A percentile compares a stretch with the other conserved stretches of the same genome.
Evolutionary conservation across 2,888 invertebrate genomes (phyloP).

Genomic region (Agrochola lota): DNA sequence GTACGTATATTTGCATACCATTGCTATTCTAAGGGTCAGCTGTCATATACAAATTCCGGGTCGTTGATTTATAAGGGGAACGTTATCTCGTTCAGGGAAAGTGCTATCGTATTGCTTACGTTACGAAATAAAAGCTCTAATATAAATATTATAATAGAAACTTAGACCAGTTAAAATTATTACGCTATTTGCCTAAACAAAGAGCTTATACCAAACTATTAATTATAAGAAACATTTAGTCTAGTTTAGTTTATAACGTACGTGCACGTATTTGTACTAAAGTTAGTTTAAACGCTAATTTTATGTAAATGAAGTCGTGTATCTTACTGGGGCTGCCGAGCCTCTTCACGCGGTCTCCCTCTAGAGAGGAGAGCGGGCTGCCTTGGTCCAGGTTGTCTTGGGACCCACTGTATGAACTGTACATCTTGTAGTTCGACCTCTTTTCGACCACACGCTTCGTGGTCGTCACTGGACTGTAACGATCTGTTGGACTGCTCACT

Average conservation of each 20-base stretch:
- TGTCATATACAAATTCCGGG: constrained; percentile 63
- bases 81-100: constrained; percentile 46
- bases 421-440: constrained; percentile 87
- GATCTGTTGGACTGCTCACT: constrained; percentile 85
- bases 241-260: constrained; percentile 25
- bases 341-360: constrained; percentile 81
- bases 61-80: constrained; percentile 63
- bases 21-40: constrained; percentile 60
- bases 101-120: constrained; percentile 23
- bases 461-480: constrained; percentile 86
- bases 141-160: constrained; percentile 2
- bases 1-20: constrained; percentile 61
- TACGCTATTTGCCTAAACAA: constrained; percentile 24
- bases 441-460: constrained; percentile 87
- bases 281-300: constrained; percentile 45
- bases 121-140: constrained; percentile 23
- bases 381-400: constrained; percentile 86
- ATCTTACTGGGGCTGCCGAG: constrained; percentile 87
- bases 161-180: constrained; percentile 6
- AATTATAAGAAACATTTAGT: constrained; percentile 37
- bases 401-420: constrained; percentile 86
- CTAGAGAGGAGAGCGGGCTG: constrained; percentile 85
- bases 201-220: constrained; percentile 31
- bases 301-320: constrained; percentile 50
- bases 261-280: constrained; percentile 24